Evolutionary conservation across 2,888 invertebrate species (phyloP).

Genomic region (Drosophila mayaguana): DNA sequence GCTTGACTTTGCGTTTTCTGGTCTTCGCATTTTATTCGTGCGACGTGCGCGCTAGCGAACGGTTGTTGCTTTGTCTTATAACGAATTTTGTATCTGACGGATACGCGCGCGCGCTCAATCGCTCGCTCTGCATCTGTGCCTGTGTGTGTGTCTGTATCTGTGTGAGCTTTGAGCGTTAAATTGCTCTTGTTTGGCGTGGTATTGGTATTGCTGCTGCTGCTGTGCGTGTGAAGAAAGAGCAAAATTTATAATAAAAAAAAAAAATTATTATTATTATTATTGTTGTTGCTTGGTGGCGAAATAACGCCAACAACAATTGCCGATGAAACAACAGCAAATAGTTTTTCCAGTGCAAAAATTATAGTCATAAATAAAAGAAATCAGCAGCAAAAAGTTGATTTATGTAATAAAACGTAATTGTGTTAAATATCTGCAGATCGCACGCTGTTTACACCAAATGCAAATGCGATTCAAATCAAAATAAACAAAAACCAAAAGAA

Average conservation of each 20-base stretch:
- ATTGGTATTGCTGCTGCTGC: slow-evolving; percentile 26
- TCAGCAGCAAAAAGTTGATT: slow-evolving; percentile 37
- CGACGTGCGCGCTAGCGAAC: slow-evolving; percentile 77
- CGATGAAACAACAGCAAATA: slow-evolving; percentile 52
- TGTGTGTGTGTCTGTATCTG: slow-evolving; percentile 7
- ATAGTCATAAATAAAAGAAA: slow-evolving; percentile 9
- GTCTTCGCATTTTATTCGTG: slow-evolving; percentile 69
- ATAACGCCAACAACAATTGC: slow-evolving; percentile 70
- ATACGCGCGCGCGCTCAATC: slow-evolving; percentile 59
- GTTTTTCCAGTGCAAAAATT: slow-evolving; percentile 72
- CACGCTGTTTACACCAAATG: slow-evolving; percentile 32
- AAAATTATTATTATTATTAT: neutral
- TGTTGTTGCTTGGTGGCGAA: slow-evolving; percentile 57
- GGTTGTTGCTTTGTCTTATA: slow-evolving; percentile 75
- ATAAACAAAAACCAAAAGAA: slow-evolving; percentile 23
- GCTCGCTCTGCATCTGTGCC: slow-evolving; percentile 2
- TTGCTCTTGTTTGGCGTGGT: slow-evolving; percentile 17
- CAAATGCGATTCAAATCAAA: slow-evolving; percentile 61
- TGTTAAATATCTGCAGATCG: slow-evolving; percentile 39
- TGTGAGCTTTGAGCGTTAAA: slow-evolving; percentile 30
- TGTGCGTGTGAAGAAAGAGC: slow-evolving; percentile 78
- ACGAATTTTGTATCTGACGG: slow-evolving; percentile 62
- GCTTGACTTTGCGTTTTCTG: slow-evolving; percentile 33
- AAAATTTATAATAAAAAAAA: slow-evolving; percentile 61
- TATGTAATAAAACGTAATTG: slow-evolving; percentile 65